Evolutionary conservation across 2,113 vertebrate species (phyloP).

Genomic region (Hippocampus abdominalis): DNA sequence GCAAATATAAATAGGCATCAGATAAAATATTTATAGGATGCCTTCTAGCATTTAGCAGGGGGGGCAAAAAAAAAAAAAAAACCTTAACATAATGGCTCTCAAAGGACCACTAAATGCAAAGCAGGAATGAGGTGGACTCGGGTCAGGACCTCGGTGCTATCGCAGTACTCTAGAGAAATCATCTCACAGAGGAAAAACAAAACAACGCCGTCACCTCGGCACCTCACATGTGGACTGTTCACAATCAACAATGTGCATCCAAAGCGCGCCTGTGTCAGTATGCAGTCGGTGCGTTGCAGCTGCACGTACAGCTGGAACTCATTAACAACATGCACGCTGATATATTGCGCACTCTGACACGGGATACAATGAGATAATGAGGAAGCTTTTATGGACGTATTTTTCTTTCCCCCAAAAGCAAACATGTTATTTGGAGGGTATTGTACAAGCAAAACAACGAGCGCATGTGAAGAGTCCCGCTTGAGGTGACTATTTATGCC

Average conservation of each 20-base stretch:
- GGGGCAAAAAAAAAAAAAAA: background rate
- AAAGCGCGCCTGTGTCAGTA: background rate
- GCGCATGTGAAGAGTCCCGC: background rate
- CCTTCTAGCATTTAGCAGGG: background rate
- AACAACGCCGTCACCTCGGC: background rate
- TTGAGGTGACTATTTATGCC: background rate
- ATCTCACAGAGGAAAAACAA: background rate
- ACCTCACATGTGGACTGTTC: background rate
- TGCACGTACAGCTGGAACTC: background rate
- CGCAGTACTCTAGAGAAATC: slow-evolving; percentile 8
- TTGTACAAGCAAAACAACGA: background rate
- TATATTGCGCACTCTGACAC: background rate
- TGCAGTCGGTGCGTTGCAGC: background rate
- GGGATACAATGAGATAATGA: background rate
- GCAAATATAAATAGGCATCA: background rate
- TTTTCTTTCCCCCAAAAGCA: background rate
- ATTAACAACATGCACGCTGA: background rate
- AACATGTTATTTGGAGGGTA: background rate
- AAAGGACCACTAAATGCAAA: slow-evolving; percentile 8
- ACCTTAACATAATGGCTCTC: background rate
- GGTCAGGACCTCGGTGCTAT: slow-evolving; percentile 8
- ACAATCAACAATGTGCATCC: slow-evolving; percentile 3
- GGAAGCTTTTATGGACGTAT: background rate
- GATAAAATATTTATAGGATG: slow-evolving; percentile 1
- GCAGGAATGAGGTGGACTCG: slow-evolving; percentile 2